Conservation (phyloP, 53 echinoderm and acorn worm species). For the Arbacia lixula region DNA sequence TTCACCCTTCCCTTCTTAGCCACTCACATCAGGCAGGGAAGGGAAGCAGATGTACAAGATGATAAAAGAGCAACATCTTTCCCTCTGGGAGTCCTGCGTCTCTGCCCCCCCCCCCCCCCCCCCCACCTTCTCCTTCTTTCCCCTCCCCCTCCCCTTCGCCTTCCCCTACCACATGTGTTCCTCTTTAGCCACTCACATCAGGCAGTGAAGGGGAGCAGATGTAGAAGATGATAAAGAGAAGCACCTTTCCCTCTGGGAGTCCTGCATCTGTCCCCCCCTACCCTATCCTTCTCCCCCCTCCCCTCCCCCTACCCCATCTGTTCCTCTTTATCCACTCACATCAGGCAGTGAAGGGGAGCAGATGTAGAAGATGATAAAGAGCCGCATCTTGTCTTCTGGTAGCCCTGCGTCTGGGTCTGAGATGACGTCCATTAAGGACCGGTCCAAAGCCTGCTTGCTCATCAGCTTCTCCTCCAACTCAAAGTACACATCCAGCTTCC, state of each 20-base stretch:
- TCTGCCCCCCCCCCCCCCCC: no score
- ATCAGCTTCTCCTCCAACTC: conserved; percentile 98
- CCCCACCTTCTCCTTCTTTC: no score
- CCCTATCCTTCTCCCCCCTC: no score
- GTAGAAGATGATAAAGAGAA: conserved; percentile 87
- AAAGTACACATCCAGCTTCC: conserved; percentile 98
- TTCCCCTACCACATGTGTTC: no score
- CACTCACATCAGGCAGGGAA: conserved; percentile 79
- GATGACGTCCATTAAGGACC: conserved; percentile 92
- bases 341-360: conserved; percentile 84
- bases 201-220: conserved; percentile 77
- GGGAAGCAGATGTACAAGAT: conserved; percentile 86
- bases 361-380: conserved; percentile 96
- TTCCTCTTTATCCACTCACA: conserved; percentile 68
- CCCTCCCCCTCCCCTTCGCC: no score
- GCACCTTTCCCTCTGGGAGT: conserved; percentile 82
- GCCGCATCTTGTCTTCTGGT: conserved; percentile 94
- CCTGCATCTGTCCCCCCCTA: conserved; percentile 93
- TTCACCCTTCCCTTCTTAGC: no score
- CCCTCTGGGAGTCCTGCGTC: conserved; percentile 77
- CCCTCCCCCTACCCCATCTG: no score
- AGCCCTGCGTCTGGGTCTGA: conserved; percentile 92
- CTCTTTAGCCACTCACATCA: conserved; percentile 67
- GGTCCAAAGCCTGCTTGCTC: conserved; percentile 94
- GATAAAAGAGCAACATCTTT: conserved; percentile 85